These are phyloP conservation scores for Xenopus tropicalis DNA, from an alignment of 2,113 vertebrate genomes.

Conservation along the genomic window DNA sequence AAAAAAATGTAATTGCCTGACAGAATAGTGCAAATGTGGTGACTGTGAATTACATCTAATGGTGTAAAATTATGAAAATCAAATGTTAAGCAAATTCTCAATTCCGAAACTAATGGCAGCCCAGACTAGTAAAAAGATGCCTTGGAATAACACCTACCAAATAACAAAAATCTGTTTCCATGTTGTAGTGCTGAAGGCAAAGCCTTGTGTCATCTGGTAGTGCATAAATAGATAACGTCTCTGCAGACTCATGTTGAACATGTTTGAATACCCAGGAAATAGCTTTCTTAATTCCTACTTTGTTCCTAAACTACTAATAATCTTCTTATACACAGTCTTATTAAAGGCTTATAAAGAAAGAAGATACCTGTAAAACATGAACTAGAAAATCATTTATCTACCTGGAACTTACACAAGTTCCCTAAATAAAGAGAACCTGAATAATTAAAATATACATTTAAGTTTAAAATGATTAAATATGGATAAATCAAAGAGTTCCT, in stretches of 20 bases:
- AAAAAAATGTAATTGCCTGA: too few relatives aligned
- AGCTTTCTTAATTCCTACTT: slow-evolving; percentile 46
- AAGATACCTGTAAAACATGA: slow-evolving; percentile 32
- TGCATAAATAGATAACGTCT: slow-evolving; percentile 59
- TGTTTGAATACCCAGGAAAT: slow-evolving; percentile 50
- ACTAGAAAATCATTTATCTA: slow-evolving; percentile 60
- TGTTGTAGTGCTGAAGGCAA: slow-evolving; percentile 57
- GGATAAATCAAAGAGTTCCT: too few relatives aligned
- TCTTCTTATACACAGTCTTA: slow-evolving; percentile 56
- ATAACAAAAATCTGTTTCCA: slow-evolving; percentile 41
- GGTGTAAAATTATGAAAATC: neutral
- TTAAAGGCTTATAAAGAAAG: slow-evolving; percentile 60
- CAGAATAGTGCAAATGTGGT: neutral
- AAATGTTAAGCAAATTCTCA: neutral
- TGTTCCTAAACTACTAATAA: slow-evolving; percentile 55
- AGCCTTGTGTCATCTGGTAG: slow-evolving; percentile 55
- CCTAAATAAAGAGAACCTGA: too few relatives aligned
- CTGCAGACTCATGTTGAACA: slow-evolving; percentile 53
- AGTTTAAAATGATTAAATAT: too few relatives aligned
- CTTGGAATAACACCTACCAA: slow-evolving; percentile 53
- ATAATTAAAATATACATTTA: too few relatives aligned
- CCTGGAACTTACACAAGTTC: slow-evolving; percentile 56
- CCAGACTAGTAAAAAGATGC: neutral
- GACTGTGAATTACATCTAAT: neutral
- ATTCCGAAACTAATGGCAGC: too few relatives aligned